Evolutionary conservation across 2,888 invertebrate genomes (phyloP), one percentile per base, ranked within the genome.

Genomic region (Polyommatus iphigenia): DNA sequence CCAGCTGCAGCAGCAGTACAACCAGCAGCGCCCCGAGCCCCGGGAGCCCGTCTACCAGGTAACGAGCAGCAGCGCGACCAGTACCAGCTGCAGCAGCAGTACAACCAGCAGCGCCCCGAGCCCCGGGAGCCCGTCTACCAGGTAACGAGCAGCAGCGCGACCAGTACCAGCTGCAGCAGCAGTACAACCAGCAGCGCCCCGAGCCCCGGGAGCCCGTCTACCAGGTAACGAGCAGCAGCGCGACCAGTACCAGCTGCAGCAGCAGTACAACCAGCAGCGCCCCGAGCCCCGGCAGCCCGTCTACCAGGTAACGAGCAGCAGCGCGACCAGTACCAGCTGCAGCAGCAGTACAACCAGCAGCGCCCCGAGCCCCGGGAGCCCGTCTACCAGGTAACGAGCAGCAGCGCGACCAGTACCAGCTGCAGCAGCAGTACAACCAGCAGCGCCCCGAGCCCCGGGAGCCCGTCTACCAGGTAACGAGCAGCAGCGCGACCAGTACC

Each of bases 301-400:
- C 82, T 88, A 91, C 82, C 87, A 90, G 77, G 84, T 24, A 92
- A 93, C 76, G 88, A 86, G 62, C 90, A 91, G 67, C 93, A 92
- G 77, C 82, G 87, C 3, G 87, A 87, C 76, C 91, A 93, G 79
- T 91, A 89, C 80, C 84, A 91, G 5, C 80, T 90, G 2, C 92
- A 91, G 76, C 93, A 92, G 79, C 89, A 90, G 78, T 90, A 92
- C 84, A 90, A 91, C 81, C 91, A 89, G 80, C 91, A 92, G 83
- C 85, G 84, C 50, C 85, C 85, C 0, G 86, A 88, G 13, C 85
- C 85, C 78, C 81, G 80, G 59, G 88, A 88, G 89, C 86, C 84
- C 78, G 85, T 87, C 46, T 84, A 85, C 71, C 88, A 88, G 87
- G 89, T 88, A 36, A 36, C 36, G 88, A 86, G 62, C 90, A 91